Evolutionary conservation across 1,140 invertebrate genomes (phyloP).

Genomic region (Orius insidiosus): DNA sequence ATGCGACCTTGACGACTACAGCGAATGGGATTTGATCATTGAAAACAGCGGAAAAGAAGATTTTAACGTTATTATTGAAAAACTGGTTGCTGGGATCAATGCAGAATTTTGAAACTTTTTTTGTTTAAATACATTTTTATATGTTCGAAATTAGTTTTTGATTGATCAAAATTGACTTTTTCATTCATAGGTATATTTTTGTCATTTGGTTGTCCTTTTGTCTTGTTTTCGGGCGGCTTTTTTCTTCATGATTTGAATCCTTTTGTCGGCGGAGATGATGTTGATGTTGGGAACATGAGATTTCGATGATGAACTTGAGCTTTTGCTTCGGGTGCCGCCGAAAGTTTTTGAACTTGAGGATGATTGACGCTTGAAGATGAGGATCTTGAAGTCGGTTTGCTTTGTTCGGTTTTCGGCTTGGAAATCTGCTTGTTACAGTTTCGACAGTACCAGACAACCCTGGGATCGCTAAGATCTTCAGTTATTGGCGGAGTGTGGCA

Average conservation of each 20-base stretch:
- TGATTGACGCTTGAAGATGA: slow-evolving; percentile 8
- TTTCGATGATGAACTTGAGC: slow-evolving; percentile 16
- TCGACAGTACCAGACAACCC: slow-evolving; percentile 46
- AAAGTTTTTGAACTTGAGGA: not conserved
- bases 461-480: slow-evolving; percentile 52
- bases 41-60: slow-evolving; percentile 12
- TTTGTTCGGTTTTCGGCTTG: slow-evolving; percentile 21
- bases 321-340: slow-evolving; percentile 6
- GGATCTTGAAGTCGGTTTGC: not conserved
- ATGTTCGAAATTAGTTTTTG: no score
- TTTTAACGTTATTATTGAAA: not conserved
- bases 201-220: slow-evolving; percentile 23
- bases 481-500: slow-evolving; percentile 61
- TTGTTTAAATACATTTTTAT: no score
- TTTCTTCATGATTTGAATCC: slow-evolving; percentile 67
- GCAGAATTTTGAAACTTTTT: no score
- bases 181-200: no score
- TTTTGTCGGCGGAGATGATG: slow-evolving; percentile 57
- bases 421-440: slow-evolving; percentile 36
- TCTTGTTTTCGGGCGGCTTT: slow-evolving; percentile 46
- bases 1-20: slow-evolving; percentile 17
- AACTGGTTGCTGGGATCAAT: not conserved
- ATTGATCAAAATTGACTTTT: no score
- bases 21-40: slow-evolving; percentile 15
- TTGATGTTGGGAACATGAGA: slow-evolving; percentile 26